Evolutionary conservation across 2,888 invertebrate genomes (phyloP).

Genomic region (Morpho helenor): DNA sequence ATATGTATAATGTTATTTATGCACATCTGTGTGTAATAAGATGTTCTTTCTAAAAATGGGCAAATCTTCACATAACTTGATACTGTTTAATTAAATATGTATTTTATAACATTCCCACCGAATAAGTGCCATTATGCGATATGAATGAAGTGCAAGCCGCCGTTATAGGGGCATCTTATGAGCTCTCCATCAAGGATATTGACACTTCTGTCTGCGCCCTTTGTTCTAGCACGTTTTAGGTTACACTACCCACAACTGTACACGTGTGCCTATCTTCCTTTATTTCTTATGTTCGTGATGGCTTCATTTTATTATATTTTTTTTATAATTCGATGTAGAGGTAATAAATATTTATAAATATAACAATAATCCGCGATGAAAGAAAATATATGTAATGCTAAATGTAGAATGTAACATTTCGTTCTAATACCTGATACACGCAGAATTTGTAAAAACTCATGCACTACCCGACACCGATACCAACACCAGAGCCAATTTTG

Average conservation of each 20-base stretch:
- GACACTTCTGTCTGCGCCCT: conserved; percentile 68
- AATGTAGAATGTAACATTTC: too few relatives aligned
- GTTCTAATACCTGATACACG: too few relatives aligned
- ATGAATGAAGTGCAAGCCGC: conserved; percentile 60
- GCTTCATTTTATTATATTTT: conserved; percentile 21
- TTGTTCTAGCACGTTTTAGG: conserved; percentile 66
- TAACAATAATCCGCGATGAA: too few relatives aligned
- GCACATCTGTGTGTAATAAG: too few relatives aligned
- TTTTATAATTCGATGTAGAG: neutral
- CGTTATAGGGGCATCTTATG: conserved; percentile 72
- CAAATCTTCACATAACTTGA: neutral
- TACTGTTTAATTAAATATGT: conserved; percentile 5
- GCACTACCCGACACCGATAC: too few relatives aligned
- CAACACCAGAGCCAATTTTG: too few relatives aligned
- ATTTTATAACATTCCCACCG: conserved; percentile 48
- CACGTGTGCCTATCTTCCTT: conserved; percentile 49
- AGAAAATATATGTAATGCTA: too few relatives aligned
- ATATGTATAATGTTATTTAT: too few relatives aligned
- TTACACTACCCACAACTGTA: conserved; percentile 51
- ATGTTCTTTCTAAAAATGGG: neutral
- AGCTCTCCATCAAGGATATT: conserved; percentile 63
- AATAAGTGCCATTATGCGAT: conserved; percentile 55
- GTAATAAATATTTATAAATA: too few relatives aligned
- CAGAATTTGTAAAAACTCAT: too few relatives aligned
- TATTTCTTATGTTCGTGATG: conserved; percentile 23